Conservation (phyloP, 1,140 invertebrate species). For the Cydia splendana region DNA sequence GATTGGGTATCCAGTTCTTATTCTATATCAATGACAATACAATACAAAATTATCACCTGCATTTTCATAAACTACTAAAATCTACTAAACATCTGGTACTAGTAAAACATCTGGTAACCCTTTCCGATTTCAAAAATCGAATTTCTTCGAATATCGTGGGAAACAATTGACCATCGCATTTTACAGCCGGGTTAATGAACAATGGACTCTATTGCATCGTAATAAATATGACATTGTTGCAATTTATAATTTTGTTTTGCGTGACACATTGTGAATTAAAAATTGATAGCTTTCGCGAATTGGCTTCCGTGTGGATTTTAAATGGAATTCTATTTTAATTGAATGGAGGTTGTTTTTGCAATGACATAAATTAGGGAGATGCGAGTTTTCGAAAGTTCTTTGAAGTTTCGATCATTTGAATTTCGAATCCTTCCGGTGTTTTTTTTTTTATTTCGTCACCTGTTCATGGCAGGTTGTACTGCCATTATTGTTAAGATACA, state of each 20-base stretch:
- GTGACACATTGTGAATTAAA: slow-evolving; percentile 52
- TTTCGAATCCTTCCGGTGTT: background rate
- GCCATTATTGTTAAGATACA: background rate
- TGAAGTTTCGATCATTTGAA: background rate
- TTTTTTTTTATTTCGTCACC: background rate
- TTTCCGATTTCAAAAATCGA: slow-evolving; percentile 37
- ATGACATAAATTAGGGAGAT: background rate
- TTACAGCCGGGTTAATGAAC: background rate
- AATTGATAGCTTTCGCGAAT: slow-evolving; percentile 14
- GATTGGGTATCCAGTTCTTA: too few species aligned
- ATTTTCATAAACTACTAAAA: slow-evolving; percentile 22
- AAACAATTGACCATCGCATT: slow-evolving; percentile 27
- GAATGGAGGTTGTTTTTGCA: background rate
- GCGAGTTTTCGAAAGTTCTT: background rate
- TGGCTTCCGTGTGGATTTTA: slow-evolving; percentile 42
- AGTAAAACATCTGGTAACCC: slow-evolving; percentile 41
- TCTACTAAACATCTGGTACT: slow-evolving; percentile 40
- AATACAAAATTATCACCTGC: slow-evolving; percentile 9
- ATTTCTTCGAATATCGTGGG: slow-evolving; percentile 35
- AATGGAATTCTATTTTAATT: slow-evolving; percentile 13
- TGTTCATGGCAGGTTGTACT: background rate
- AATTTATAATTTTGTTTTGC: background rate
- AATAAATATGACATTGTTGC: background rate
- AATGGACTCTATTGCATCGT: background rate
- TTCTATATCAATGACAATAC: too few species aligned